phyloP scores from a whole-genome alignment of 2,113 vertebrate genomes.

The Gallinago jamesoni region DNA sequence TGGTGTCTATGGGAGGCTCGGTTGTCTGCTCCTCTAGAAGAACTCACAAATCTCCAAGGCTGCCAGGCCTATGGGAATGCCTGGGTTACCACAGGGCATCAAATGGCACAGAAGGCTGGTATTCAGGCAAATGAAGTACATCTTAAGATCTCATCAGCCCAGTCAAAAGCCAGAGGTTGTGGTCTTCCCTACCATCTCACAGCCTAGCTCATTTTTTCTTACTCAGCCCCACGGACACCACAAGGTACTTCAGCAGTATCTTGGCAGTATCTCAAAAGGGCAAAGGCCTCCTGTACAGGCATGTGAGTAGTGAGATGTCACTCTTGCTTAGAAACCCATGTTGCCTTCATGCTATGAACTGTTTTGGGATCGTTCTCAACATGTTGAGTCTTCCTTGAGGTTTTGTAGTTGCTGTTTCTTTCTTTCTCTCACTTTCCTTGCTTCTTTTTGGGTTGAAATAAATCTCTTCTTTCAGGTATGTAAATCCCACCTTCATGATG shows the following conservation, averaged over 20 bases:
- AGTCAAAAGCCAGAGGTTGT: not conserved
- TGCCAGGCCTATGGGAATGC: not conserved
- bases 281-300: not conserved
- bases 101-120: not conserved
- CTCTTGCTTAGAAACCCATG: not conserved
- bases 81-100: not conserved
- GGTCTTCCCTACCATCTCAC: not conserved
- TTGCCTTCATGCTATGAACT: not conserved
- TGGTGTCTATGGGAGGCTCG: not conserved
- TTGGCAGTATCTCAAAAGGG: not conserved
- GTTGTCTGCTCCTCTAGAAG: not conserved
- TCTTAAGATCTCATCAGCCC: not conserved
- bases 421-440: not conserved
- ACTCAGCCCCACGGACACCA: not conserved
- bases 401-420: not conserved
- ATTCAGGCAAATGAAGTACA: not conserved
- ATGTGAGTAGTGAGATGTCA: not conserved
- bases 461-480: conserved; percentile 78
- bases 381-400: not conserved
- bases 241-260: not conserved
- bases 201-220: not conserved
- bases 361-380: not conserved
- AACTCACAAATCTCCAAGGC: not conserved
- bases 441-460: not conserved
- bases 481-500: conserved; percentile 72